Evolutionary conservation across 2,113 vertebrate genomes (phyloP).

Genomic region (Carlito syrichta): DNA sequence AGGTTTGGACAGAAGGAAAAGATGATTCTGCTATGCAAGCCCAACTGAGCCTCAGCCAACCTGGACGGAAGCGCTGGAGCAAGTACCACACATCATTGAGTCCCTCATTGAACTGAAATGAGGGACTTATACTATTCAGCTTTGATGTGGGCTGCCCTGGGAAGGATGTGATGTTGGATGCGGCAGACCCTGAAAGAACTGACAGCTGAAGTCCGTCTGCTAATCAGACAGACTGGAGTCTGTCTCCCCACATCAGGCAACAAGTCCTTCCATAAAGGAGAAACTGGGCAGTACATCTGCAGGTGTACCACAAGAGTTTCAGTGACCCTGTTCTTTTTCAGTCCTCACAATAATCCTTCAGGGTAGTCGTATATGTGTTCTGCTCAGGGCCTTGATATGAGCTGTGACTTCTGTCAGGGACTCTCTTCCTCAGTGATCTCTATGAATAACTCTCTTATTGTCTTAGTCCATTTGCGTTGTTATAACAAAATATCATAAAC

Average conservation of each 20-base stretch:
- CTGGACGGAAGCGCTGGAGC: neutral
- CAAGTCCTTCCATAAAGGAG: neutral
- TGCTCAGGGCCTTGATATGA: neutral
- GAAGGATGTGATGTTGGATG: neutral
- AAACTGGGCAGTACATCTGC: neutral
- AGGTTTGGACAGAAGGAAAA: neutral
- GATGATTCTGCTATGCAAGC: neutral
- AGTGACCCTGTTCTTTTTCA: neutral
- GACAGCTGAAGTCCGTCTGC: neutral
- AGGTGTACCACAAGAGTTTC: neutral
- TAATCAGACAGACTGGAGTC: too few species aligned
- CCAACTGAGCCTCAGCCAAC: too few species aligned
- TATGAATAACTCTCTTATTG: neutral
- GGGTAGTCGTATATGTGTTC: neutral
- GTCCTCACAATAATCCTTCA: too few species aligned
- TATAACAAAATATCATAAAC: neutral
- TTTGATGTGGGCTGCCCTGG: too few species aligned
- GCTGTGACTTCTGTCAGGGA: neutral
- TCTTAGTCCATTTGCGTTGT: neutral
- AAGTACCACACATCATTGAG: fast-evolving
- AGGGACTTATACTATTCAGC: neutral
- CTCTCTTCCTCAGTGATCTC: neutral
- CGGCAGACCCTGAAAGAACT: neutral
- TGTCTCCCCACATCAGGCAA: neutral
- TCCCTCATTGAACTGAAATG: neutral